Evolutionary conservation across 1,140 invertebrate species (phyloP), one percentile per base, ranked within the genome.

Genomic region (Cotesia chilonis): DNA sequence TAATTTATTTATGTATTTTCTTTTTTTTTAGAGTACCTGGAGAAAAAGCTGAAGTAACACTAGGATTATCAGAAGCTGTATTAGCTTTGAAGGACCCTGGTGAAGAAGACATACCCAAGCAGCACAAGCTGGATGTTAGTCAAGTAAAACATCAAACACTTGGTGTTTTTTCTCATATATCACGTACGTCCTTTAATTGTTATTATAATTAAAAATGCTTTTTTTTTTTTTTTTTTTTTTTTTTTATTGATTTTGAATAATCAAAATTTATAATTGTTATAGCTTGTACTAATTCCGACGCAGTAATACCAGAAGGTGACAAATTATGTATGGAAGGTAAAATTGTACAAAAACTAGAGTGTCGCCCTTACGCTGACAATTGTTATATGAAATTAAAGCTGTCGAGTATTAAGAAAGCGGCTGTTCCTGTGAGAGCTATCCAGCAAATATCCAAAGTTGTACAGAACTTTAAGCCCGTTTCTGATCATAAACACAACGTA

Each of bases 271-370:
- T 28, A 28, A 28, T 28, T 28, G 28, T 28, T 28, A 3, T 76
- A 92, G 89, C 89, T 76, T 82, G 88, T 55, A 89, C 86, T 79
- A 90, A 80, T 77, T 80, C 87, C 14, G 91, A 91, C 83, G 82
- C 90, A 12, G 90, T 92, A 17, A 88, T 93, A 28, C 91, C 92
- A 59, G 94, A 95, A 86, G 88, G 89, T 77, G 95, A 96, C 73
- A 96, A 95, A 84, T 85, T 98, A 1, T 92, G 90, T 72, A 92
- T 98, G 88, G 95, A 97, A 88, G 97, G 97, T 0, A 92, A 94
- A 81, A 97, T 98, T 78, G 94, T 96, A 37, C 96, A 98, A 84
- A 95, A 96, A 84, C 88, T 97, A 47, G 97, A 99, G 86, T 98
- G 96, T 84, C 89, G 94, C 51, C 96, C 97, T 37, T 92, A 94